phyloP scores from a whole-genome alignment of 1,140 invertebrate species.

The Eufriesea mexicana region DNA sequence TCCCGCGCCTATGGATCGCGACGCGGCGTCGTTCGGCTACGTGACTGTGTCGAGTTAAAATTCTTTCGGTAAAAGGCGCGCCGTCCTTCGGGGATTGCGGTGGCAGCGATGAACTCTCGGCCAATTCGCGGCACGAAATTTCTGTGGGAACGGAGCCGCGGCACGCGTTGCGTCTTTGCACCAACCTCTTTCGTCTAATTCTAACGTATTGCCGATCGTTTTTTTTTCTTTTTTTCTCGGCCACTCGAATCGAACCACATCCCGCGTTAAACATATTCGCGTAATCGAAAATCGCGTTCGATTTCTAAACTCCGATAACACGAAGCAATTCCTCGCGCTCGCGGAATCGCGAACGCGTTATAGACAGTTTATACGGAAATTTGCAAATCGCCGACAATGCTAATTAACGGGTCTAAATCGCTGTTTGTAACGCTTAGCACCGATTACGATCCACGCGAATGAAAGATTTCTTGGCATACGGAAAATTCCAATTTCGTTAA shows the following conservation, averaged over 20 bases:
- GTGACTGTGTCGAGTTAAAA: constrained; percentile 56
- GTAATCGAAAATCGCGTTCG: background rate
- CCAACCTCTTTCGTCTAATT: background rate
- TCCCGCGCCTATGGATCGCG: constrained; percentile 42
- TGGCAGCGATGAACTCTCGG: constrained; percentile 14
- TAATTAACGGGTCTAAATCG: background rate
- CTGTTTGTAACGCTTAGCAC: background rate
- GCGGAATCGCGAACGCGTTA: background rate
- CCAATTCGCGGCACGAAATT: constrained; percentile 41
- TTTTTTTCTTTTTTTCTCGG: background rate
- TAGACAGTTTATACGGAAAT: background rate
- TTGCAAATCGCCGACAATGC: background rate
- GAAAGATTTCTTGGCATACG: background rate
- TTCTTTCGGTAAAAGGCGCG: constrained; percentile 46
- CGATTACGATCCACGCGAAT: background rate
- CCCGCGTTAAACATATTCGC: background rate
- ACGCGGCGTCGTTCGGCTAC: constrained; percentile 43
- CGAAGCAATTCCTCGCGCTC: background rate
- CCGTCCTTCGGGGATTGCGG: constrained; percentile 46
- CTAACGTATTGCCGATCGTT: background rate
- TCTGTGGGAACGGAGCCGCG: constrained; percentile 18
- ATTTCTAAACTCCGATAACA: too few species aligned
- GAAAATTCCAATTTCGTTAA: constrained; percentile 4
- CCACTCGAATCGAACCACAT: too few species aligned
- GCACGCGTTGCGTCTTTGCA: constrained; percentile 26